Base-by-base conservation (phyloP, 2,797 vertebrate species). In the Dendrocincla tyrannina region DNA sequence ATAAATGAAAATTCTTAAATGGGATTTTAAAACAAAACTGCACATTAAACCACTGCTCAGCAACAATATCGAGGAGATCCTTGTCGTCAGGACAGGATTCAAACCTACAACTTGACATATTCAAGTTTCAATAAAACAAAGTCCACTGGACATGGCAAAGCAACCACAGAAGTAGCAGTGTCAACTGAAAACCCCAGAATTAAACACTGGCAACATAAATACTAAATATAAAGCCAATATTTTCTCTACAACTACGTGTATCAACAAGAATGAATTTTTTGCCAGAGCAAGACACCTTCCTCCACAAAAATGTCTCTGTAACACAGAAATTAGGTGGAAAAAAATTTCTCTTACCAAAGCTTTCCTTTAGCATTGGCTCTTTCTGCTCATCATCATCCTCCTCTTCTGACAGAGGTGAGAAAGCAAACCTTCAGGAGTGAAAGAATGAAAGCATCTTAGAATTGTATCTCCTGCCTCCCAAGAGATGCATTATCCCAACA, bases 291-390 rank as follows among this genome's bases (percentile, higher is more conserved):
- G n/a, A 79, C 22, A 75, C 3, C 9, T 78, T n/a, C 17, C 10
- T 50, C 33, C 62, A 56, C 17, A 50, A 7, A 89, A 67, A 5
- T 2, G 4, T 35, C 46, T n/a, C 47, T 67, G 81, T 66, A 92
- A 77, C 17, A 63, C 3, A 39, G 42, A 78, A 76, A 83, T 41
- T 20, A 33, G 13, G 20, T 3, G 9, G 22, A 35, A 53, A 30
- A 8, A 4, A 9, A 19, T 44, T 73, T 50, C 47, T 84, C 75
- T 78, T 94, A 97, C 99, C 99, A 94, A 99, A 99, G 58, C 99
- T 99, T 97, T 99, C 99, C 87, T 98, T 99, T 89, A 99, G 96
- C 99, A 99, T 99, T 25, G 99, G 99, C 76, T 99, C 99, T 96
- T 99, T 99, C 89, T 98, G 98, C 59, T 99, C 99, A 87, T 99